phyloP scores from a whole-genome alignment of 2,888 invertebrate species.

The Ichneumon xanthorius region DNA sequence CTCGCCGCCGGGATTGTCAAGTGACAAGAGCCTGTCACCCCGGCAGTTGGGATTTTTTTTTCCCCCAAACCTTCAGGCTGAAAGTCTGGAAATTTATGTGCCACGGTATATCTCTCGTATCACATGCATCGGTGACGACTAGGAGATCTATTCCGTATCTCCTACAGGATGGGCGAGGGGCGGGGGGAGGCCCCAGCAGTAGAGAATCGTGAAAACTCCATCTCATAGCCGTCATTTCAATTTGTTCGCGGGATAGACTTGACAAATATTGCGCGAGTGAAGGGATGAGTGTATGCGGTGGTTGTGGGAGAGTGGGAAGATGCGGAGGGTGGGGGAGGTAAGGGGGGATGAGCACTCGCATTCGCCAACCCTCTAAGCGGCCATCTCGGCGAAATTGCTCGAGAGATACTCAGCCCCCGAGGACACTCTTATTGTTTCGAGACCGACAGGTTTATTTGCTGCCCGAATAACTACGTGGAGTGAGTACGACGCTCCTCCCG shows the following conservation, averaged over 20 bases:
- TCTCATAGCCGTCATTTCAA: constrained; percentile 79
- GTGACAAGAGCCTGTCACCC: constrained; percentile 41
- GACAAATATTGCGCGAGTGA: constrained; percentile 78
- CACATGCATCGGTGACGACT: constrained; percentile 44
- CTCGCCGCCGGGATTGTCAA: constrained; percentile 38
- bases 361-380: constrained; percentile 68
- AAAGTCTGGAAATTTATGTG: constrained; percentile 33
- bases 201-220: constrained; percentile 73
- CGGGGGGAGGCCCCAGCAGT: constrained; percentile 19
- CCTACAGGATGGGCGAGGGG: constrained; percentile 10
- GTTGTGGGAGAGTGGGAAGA: not conserved
- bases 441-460: constrained; percentile 83
- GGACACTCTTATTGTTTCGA: constrained; percentile 81
- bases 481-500: constrained; percentile 49
- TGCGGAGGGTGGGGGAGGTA: not conserved
- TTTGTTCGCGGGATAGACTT: constrained; percentile 76
- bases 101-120: constrained; percentile 29
- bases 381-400: constrained; percentile 73
- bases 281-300: constrained; percentile 26
- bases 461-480: constrained; percentile 79
- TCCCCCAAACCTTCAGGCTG: constrained; percentile 32
- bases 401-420: constrained; percentile 74
- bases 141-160: constrained; percentile 14
- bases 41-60: constrained; percentile 30
- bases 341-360: constrained; percentile 38